Evolutionary conservation across 2,797 vertebrate genomes (phyloP), one percentile per base, ranked within the genome.

Genomic region (Myotis planiceps): DNA sequence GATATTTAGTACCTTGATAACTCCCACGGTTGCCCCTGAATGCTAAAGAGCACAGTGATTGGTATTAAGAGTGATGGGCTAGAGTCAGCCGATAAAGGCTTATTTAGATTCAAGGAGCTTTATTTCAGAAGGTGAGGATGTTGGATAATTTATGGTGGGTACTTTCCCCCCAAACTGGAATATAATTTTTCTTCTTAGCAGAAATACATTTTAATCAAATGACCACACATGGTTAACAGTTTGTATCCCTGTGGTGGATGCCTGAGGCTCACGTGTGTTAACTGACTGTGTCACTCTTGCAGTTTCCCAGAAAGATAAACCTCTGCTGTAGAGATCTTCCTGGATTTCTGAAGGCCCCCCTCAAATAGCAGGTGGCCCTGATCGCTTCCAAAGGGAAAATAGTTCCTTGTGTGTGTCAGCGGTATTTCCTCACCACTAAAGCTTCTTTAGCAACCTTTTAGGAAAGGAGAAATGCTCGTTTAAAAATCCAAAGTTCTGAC

Each of bases 401-500:
- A 32, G 21, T 60, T 39, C 27, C 53, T 65, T 49, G 3, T 76
- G 47, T 49, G 3, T 76, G 47, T 80, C 51, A 88, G 39, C 49
- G 72, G 32, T 88, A 88, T 65, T 88, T 82, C 42, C 39, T 90
- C 93, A 88, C n/a, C 21, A n/a, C 5, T 82, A 85, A 74, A 86
- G 8, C n/a, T 23, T 10, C 32, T 76, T 79, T 76, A 55, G 1
- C 51, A 91, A 65, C 51, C 76, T 88, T 90, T 71, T 75, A 88
- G 68, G 42, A 93, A 94, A 88, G 16, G 58, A 71, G 25, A 97
- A 78, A 92, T 68, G 3, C 15, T 55, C 84, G 0, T 88, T 93
- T 87, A 92, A 94, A 95, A 95, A 58, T 58, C 27, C 21, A 69
- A 76, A 89, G 42, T 83, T 97, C 79, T 96, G 51, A 83, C 53